phyloP scores from a whole-genome alignment of 2,797 vertebrate genomes.

The Gadopsis marmoratus region DNA sequence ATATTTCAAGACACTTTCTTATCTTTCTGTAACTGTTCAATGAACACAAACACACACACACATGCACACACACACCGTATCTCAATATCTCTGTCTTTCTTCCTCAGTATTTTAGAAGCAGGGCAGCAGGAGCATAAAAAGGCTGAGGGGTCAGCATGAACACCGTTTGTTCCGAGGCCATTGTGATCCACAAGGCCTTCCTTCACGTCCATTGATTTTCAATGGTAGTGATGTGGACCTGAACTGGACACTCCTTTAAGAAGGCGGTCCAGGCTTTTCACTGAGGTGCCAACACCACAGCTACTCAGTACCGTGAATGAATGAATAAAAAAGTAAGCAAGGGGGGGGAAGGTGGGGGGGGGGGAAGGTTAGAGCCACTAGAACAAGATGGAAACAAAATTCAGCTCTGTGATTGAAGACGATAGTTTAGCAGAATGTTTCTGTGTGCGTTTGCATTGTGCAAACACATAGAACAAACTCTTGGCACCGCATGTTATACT shows the following conservation, averaged over 20 bases:
- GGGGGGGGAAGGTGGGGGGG: background rate
- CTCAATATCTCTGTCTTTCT: constrained; percentile 12
- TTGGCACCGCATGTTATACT: constrained; percentile 8
- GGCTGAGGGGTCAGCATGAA: too few relatives aligned
- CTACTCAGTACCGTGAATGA: constrained; percentile 1
- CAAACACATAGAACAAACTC: background rate
- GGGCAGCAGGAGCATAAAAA: background rate
- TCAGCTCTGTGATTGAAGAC: constrained; percentile 12
- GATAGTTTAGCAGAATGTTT: background rate
- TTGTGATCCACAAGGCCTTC: constrained; percentile 43
- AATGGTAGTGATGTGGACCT: constrained; percentile 28
- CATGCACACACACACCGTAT: background rate
- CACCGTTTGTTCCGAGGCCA: constrained; percentile 46
- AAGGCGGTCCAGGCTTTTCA: constrained; percentile 4
- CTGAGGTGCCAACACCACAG: background rate
- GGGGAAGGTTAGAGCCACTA: background rate
- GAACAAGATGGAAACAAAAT: constrained; percentile 18
- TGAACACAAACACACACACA: background rate
- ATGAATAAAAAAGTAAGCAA: background rate
- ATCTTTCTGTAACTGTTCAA: background rate
- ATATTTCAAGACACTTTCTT: background rate
- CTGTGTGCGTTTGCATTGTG: background rate
- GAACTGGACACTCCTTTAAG: constrained; percentile 10
- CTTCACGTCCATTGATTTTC: constrained; percentile 52
- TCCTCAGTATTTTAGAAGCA: constrained; percentile 3